Percentiles rank a stretch among this genome's conserved stretches.
Evolutionary conservation across 1,140 invertebrate species (phyloP).

Genomic region (Drosophila takahashii): DNA sequence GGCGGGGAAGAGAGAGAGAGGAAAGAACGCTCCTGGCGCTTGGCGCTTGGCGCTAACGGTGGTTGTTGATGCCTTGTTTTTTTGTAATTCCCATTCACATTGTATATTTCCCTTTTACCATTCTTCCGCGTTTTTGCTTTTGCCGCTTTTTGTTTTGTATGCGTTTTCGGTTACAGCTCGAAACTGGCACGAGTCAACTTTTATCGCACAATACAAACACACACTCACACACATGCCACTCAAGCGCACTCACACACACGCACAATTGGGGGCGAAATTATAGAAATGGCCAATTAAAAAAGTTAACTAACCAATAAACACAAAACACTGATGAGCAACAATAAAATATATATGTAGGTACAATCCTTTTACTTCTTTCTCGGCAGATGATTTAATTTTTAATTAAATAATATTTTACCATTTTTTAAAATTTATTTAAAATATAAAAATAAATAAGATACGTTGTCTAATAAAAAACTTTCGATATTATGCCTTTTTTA

Average conservation of each 20-base stretch:
- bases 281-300: slow-evolving; percentile 12
- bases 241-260: slow-evolving; percentile 22
- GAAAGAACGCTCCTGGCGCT: slow-evolving; percentile 27
- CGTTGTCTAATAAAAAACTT: too few species aligned
- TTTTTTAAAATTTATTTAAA: too few species aligned
- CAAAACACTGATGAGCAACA: background rate
- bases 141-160: slow-evolving; percentile 48
- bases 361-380: too few species aligned
- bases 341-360: too few species aligned
- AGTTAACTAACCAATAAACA: background rate
- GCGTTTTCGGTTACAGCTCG: slow-evolving; percentile 66
- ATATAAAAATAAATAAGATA: too few species aligned
- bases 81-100: slow-evolving; percentile 68
- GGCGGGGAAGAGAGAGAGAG: background rate
- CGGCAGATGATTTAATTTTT: too few species aligned
- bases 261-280: slow-evolving; percentile 2
- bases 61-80: slow-evolving; percentile 72
- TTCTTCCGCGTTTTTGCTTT: slow-evolving; percentile 18
- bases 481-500: too few species aligned
- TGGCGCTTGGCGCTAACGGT: slow-evolving; percentile 60
- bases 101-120: slow-evolving; percentile 36
- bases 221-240: slow-evolving; percentile 35
- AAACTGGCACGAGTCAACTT: slow-evolving; percentile 77
- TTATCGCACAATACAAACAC: slow-evolving; percentile 57
- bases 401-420: too few species aligned